Evolutionary conservation across 2,888 invertebrate genomes (phyloP).

Genomic region (Pimpla rufipes): DNA sequence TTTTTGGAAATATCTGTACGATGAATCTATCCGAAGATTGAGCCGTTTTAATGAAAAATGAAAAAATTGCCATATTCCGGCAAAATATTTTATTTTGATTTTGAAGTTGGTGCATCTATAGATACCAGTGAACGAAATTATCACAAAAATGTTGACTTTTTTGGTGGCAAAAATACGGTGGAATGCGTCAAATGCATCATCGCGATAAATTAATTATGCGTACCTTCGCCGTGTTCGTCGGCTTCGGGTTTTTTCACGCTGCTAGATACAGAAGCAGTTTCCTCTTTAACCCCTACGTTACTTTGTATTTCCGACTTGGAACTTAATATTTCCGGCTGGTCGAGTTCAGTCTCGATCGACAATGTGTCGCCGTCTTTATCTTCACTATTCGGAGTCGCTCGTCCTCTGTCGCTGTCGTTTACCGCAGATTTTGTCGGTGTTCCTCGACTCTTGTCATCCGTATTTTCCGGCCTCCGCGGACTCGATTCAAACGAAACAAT

Average conservation of each 20-base stretch:
- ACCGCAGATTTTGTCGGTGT: not conserved
- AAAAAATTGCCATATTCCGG: no score
- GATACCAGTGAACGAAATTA: no score
- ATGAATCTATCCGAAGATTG: no score
- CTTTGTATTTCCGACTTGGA: not conserved
- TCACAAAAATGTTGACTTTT: no score
- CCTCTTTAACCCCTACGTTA: not conserved
- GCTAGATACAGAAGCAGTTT: not conserved
- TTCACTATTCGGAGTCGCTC: not conserved
- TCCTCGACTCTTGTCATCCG: not conserved
- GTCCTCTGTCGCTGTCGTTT: not conserved
- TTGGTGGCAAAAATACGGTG: no score
- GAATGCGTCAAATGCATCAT: no score
- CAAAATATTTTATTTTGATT: not conserved
- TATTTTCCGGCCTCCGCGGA: not conserved
- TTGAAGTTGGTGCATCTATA: no score
- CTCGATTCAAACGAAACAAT: not conserved
- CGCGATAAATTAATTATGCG: not conserved
- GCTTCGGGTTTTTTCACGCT: not conserved
- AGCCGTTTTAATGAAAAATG: not conserved
- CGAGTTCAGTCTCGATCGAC: conserved; percentile 3
- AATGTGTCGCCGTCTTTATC: not conserved
- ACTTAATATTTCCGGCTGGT: not conserved
- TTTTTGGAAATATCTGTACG: no score
- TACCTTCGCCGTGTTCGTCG: not conserved